Evolutionary conservation across 2,113 vertebrate genomes (phyloP).

Genomic region (Clinocottus analis): DNA sequence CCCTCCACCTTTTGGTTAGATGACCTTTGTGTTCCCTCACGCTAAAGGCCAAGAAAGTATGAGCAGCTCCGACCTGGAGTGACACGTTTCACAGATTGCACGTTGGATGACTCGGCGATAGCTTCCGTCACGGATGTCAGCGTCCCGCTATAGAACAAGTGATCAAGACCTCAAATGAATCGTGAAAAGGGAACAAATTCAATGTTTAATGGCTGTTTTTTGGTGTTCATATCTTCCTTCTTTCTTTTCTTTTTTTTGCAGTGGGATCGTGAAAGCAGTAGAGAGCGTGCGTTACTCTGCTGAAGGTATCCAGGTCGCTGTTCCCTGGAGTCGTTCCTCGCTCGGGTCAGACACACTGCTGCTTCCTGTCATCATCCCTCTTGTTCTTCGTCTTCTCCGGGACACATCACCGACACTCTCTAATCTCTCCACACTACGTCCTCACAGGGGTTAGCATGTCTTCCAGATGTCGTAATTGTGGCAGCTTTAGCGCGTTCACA

Average conservation of each 20-base stretch:
- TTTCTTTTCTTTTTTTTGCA: not conserved
- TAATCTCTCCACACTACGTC: conserved; percentile 41
- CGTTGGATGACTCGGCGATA: conserved; percentile 19
- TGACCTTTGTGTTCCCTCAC: conserved; percentile 76
- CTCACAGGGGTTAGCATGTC: conserved; percentile 51
- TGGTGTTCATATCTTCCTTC: not conserved
- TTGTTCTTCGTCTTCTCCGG: conserved; percentile 44
- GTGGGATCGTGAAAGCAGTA: not conserved
- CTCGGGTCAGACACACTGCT: conserved; percentile 74
- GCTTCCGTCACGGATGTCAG: conserved; percentile 9
- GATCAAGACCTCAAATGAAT: conserved; percentile 1
- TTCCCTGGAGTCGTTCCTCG: conserved; percentile 66
- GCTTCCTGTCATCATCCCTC: conserved; percentile 66
- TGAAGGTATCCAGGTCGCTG: conserved; percentile 45
- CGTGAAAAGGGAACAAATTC: not conserved
- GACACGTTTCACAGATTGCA: conserved; percentile 59
- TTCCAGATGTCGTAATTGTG: conserved; percentile 75
- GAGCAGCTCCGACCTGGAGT: conserved; percentile 39
- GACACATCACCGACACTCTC: conserved; percentile 55
- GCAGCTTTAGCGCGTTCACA: conserved; percentile 19
- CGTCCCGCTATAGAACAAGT: not conserved
- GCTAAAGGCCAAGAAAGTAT: conserved; percentile 74
- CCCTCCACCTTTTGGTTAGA: conserved; percentile 47
- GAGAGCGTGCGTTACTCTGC: conserved; percentile 14
- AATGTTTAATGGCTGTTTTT: not conserved